Percentiles rank a stretch among this genome's conserved stretches.
phyloP scores from a whole-genome alignment of 1,140 invertebrate species.

The Prorops nasuta region DNA sequence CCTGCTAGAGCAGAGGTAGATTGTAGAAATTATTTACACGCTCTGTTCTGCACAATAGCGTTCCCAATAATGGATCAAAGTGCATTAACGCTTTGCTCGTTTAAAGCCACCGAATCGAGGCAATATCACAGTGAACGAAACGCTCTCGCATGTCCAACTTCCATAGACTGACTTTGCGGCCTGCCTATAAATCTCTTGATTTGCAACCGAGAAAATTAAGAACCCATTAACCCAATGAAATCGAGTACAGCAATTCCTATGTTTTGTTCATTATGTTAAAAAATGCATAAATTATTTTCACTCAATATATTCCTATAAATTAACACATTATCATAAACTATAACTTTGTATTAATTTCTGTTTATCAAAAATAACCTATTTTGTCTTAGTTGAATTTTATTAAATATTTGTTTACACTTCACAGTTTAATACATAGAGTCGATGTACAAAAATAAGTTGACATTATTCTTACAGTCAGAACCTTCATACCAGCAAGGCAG shows the following conservation, averaged over 20 bases:
- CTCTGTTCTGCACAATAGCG: slow-evolving; percentile 4
- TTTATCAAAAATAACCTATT: not conserved
- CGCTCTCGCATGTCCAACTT: not conserved
- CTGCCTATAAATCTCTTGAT: not conserved
- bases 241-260: not conserved
- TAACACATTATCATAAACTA: not conserved
- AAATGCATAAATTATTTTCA: not conserved
- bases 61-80: slow-evolving; percentile 3
- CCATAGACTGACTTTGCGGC: not conserved
- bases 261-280: not conserved
- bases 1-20: no score
- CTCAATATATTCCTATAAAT: not conserved
- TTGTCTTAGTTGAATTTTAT: no score
- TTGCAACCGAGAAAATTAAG: not conserved
- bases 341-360: not conserved
- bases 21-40: slow-evolving; percentile 6
- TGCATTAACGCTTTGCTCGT: slow-evolving; percentile 9
- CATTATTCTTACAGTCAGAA: no score
- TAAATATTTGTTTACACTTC: no score
- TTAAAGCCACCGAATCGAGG: not conserved
- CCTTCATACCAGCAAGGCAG: no score
- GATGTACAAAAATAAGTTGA: no score
- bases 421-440: no score
- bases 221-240: not conserved
- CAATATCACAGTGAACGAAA: slow-evolving; percentile 4